Evolutionary conservation across 2,888 invertebrate species (phyloP), one percentile per base, ranked within the genome.

Genomic region (Deilephila porcellus): DNA sequence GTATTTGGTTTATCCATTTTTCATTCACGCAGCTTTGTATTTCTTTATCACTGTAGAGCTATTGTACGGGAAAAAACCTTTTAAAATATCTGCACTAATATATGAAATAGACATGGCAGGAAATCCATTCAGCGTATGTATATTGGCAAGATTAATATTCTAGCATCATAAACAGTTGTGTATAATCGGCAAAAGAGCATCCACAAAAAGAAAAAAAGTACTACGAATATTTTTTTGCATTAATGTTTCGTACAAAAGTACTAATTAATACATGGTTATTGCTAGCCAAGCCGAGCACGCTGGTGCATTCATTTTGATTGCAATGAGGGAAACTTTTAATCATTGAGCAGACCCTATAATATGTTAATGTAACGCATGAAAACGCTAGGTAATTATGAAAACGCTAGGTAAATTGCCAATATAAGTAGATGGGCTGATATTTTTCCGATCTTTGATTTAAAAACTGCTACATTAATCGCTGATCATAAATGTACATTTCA

Each of bases 301-400:
- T 64, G 64, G 37, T 64, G 64, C 20, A 64, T 64, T 64, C 64
- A 64, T 64, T 4, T 20, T 45, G 64, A 64, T 64, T 64, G 64
- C 64, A 64, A 64, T 64, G 64, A 64, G 64, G 64, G 64, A 37
- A 37, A 45, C 37, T 64, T 64, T 64, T 45, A 64, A 64, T 45
- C 64, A 64, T 64, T 1, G 45, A 64, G 45, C 37, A 4, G 5
- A 20, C 45, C 45, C 64, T 64, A n/a, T 45, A 64, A 64, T 25
- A 64, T 64, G 64, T 64, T 64, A 64, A 64, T 64, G 20, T 37
- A 64, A 45, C 20, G 20, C n/a, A 64, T 45, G 64, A 14, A 64
- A 64, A 64, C 37, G 45, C 14, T 11, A 37, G 37, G n/a, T 20
- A 45, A 45, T n/a, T n/a, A 64, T 45, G 64, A 14, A 64, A 64